phyloP scores from a whole-genome alignment of 1,140 invertebrate genomes.

The Ectropis grisescens region DNA sequence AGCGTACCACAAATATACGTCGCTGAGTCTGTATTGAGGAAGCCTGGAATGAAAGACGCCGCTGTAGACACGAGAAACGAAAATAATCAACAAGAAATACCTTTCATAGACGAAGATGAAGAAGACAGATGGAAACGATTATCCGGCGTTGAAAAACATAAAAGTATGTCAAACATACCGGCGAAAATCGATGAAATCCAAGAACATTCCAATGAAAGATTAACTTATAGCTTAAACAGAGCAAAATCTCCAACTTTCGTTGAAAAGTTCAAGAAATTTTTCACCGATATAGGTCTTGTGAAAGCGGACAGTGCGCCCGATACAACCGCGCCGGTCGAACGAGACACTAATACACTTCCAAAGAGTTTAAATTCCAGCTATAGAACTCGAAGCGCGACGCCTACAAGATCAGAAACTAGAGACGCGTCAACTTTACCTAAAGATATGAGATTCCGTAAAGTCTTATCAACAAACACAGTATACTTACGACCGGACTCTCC shows the following conservation, averaged over 20 bases:
- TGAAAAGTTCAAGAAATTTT: conserved; percentile 60
- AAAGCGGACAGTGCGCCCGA: conserved; percentile 28
- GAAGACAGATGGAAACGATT: conserved; percentile 33
- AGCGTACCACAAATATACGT: conserved; percentile 55
- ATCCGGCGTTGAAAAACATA: conserved; percentile 42
- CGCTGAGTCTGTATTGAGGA: conserved; percentile 26
- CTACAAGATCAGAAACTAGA: conserved; percentile 25
- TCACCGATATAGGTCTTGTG: conserved; percentile 50
- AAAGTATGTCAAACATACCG: conserved; percentile 57
- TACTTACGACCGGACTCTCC: conserved; percentile 52
- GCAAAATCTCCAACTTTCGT: conserved; percentile 57
- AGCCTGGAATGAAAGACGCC: conserved; percentile 47
- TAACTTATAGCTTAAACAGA: conserved; percentile 48
- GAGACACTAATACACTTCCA: conserved; percentile 34
- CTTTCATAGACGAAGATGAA: conserved; percentile 59
- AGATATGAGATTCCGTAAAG: conserved; percentile 59
- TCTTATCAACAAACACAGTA: conserved; percentile 50
- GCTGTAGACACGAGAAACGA: conserved; percentile 56
- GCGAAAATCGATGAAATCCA: conserved; percentile 46
- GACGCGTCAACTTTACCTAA: conserved; percentile 54
- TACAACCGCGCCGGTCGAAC: conserved; percentile 6
- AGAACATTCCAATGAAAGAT: conserved; percentile 39
- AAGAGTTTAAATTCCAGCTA: conserved; percentile 47
- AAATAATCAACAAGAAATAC: conserved; percentile 57
- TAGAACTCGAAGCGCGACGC: conserved; percentile 36